Base-by-base conservation (phyloP, 1,140 invertebrate species). In the Druon quercuslanigerum region DNA sequence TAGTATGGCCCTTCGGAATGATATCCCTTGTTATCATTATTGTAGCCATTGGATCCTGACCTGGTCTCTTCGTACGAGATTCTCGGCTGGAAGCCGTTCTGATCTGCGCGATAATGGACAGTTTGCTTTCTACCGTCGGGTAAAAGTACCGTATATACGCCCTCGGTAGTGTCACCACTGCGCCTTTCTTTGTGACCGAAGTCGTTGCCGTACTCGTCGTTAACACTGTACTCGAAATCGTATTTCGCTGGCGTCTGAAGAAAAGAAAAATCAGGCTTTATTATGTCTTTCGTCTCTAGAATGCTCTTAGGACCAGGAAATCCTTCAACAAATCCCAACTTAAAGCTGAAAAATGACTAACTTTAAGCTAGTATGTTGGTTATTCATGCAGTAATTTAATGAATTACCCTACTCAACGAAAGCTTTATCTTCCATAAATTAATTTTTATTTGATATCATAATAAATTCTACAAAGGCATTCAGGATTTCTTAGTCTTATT, bases 51-150 rank as follows among this genome's bases (percentile, higher is more conserved):
- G 54, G 54, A 19, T 20, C 17, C 54, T 56, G 54, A 56, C 54
- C 60, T 66, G 40, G n/a, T 20, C 60, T 66, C 14, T 33, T 95
- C 94, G 86, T 95, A 95, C 50, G 94, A 93, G 83, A 97, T 95
- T 81, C 93, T 94, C 3, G 96, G 95, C 83, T 94, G 94, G 91
- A 95, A 97, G 25, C 96, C 96, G 71, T 94, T 92, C 81, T 93
- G 92, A 81, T 96, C 95, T 11, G 95, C 95, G 84, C 94, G 93
- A 87, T 97, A 97, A 80, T 95, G 94, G 0, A 97, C 96, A 72
- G 94, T 93, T 91, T 96, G 95, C 84, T 94, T 94, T 79, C 95
- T 94, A 74, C 95, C 95, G 89, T 96, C 95, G 77, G 95, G 95
- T 66, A 96, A 90, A 7, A 95, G 90, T 1, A 96, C 95, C 84